Percentiles rank a stretch among this genome's conserved stretches.
Evolutionary conservation across 2,888 invertebrate species (phyloP).

Genomic region (Drosophila anomelani): DNA sequence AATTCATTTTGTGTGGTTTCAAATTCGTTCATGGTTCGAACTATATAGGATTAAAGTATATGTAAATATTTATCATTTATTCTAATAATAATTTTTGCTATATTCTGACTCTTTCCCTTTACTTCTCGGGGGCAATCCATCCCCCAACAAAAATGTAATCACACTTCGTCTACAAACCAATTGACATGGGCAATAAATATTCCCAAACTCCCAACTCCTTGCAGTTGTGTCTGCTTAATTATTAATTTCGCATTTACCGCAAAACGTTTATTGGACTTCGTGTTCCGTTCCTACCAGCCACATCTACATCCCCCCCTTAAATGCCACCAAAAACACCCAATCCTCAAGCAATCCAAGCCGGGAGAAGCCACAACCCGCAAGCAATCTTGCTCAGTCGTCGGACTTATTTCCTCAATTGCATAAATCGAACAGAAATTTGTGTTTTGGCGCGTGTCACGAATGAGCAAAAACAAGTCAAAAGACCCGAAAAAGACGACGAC

Average conservation of each 20-base stretch:
- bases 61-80: neutral
- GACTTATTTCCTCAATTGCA: constrained; percentile 76
- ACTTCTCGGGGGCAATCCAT: neutral
- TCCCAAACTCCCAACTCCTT: constrained; percentile 13
- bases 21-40: too few relatives aligned
- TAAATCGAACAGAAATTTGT: constrained; percentile 78
- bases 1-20: too few relatives aligned
- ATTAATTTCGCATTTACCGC: constrained; percentile 80
- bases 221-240: constrained; percentile 63
- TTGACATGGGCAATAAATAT: constrained; percentile 55
- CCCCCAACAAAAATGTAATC: constrained; percentile 30
- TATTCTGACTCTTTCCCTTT: too few relatives aligned
- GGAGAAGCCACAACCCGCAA: constrained; percentile 35
- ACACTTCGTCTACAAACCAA: constrained; percentile 43
- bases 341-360: constrained; percentile 20
- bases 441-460: constrained; percentile 76
- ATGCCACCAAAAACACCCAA: constrained; percentile 5
- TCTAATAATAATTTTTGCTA: neutral
- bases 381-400: constrained; percentile 47
- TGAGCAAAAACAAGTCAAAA: constrained; percentile 59
- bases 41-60: neutral
- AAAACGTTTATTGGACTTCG: constrained; percentile 69
- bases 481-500: constrained; percentile 31
- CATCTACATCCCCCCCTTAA: constrained; percentile 10
- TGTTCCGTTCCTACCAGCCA: constrained; percentile 11